Conservation (phyloP, 2,797 vertebrate species). For the Odontamblyopus rebecca region DNA sequence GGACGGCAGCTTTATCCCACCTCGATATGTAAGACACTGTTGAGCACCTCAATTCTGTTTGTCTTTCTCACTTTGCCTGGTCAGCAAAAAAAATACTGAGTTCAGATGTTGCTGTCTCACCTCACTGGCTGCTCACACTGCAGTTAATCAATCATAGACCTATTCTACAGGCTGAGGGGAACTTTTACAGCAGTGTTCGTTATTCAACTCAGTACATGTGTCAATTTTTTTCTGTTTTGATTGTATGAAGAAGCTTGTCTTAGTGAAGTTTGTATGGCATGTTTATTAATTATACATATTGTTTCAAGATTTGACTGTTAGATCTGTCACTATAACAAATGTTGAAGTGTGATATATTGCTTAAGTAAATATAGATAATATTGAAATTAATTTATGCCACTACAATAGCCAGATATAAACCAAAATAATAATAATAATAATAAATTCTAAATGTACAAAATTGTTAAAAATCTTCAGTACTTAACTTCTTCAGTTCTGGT, state of each 20-base stretch:
- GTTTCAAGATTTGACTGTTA: too few species aligned
- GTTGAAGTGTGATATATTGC: too few species aligned
- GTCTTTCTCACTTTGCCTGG: background rate
- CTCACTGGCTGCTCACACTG: constrained; percentile 31
- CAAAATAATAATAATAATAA: too few species aligned
- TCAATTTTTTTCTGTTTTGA: background rate
- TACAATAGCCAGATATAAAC: too few species aligned
- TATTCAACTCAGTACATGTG: background rate
- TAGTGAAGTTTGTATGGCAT: background rate
- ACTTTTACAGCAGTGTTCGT: background rate
- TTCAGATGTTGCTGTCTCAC: constrained; percentile 3
- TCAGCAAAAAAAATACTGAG: background rate
- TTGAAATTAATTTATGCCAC: too few species aligned
- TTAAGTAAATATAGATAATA: too few species aligned
- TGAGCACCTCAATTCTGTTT: constrained; percentile 3
- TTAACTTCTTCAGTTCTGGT: too few species aligned
- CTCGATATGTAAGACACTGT: constrained; percentile 71
- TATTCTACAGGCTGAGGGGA: background rate
- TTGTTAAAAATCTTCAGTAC: too few species aligned
- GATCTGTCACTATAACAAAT: too few species aligned
- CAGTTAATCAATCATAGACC: constrained; percentile 20
- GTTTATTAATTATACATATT: background rate
- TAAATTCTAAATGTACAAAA: too few species aligned
- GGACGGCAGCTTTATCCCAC: constrained; percentile 72
- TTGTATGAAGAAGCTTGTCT: background rate